A percentile compares a stretch with the other conserved stretches of the same genome.
phyloP scores from a whole-genome alignment of 2,888 invertebrate species.

The Chydorus sphaericus region DNA sequence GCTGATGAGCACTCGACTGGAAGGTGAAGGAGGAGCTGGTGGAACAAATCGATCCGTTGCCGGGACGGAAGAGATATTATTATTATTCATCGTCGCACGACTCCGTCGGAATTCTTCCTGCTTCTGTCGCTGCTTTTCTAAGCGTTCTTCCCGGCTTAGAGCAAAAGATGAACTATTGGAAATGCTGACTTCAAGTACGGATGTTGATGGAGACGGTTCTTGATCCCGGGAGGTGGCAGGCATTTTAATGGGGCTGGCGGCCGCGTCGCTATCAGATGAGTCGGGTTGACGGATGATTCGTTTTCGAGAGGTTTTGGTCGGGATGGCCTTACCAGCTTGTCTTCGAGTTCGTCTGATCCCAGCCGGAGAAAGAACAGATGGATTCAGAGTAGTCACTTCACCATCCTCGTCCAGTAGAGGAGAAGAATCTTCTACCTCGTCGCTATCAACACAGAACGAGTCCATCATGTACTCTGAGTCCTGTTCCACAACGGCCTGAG shows the following conservation, averaged over 20 bases:
- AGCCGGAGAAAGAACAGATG: not conserved
- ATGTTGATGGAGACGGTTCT: too few relatives aligned
- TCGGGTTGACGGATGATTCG: too few relatives aligned
- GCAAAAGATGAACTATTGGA: too few relatives aligned
- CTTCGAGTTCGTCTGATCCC: not conserved
- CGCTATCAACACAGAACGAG: slow-evolving; percentile 47
- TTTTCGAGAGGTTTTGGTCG: too few relatives aligned
- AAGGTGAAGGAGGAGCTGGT: not conserved
- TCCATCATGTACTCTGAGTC: slow-evolving; percentile 45
- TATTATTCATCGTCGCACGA: not conserved
- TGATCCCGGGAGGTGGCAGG: too few relatives aligned
- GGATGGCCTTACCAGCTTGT: not conserved
- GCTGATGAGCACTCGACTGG: not conserved
- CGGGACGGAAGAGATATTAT: not conserved
- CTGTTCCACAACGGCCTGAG: slow-evolving; percentile 9
- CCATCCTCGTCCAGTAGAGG: not conserved
- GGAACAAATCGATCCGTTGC: not conserved
- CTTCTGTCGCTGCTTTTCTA: not conserved
- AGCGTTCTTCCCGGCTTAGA: slow-evolving; percentile 9
- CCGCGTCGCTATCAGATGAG: too few relatives aligned
- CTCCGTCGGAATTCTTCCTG: slow-evolving; percentile 1
- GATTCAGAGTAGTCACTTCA: not conserved
- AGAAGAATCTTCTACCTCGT: slow-evolving; percentile 31
- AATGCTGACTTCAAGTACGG: too few relatives aligned
- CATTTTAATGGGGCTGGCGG: too few relatives aligned